Evolutionary conservation across 2,797 vertebrate genomes (phyloP), one percentile per base, ranked within the genome.

Genomic region (Rhincodon typus): DNA sequence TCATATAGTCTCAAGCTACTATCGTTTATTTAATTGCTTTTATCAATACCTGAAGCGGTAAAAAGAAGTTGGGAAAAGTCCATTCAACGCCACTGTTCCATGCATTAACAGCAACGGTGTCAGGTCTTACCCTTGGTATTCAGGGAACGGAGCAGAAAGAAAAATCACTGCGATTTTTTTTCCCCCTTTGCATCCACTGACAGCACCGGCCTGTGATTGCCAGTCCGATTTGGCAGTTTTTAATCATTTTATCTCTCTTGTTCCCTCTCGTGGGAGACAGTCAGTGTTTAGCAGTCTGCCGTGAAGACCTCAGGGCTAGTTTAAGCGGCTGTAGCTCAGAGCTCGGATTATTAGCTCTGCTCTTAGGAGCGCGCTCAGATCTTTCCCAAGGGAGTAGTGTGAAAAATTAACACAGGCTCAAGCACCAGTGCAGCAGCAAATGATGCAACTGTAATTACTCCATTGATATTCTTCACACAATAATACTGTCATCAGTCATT

Each of bases 381-480:
- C 98, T 98, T 98, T 98, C 98, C 98, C 98, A 96, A 95, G 98
- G 98, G 98, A 99, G 98, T 96, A 96, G 97, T 97, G 98, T 99
- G 98, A 98, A 98, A 99, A 98, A 99, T 99, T 99, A 99, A 99
- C 98, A 97, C 98, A 97, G 98, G 98, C 98, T 97, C 98, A 97
- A 97, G 97, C 97, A 97, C 98, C 97, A 97, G 98, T 97, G 97
- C 97, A 97, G 98, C 97, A 98, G 98, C 98, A 97, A 98, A 98
- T 98, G 98, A 98, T 98, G 98, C 98, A 99, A 99, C 99, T 98
- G 99, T 99, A 99, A 99, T 99, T 99, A 99, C 99, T 99, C 99
- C 98, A 99, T 99, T 99, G 99, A 99, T 99, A 99, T 99, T 99
- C 99, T 98, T 98, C 98, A 97, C 98, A 99, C 99, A 99, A 99